Conservation (phyloP, 2,113 vertebrate genomes). For the Macheiramphus alcinus region DNA sequence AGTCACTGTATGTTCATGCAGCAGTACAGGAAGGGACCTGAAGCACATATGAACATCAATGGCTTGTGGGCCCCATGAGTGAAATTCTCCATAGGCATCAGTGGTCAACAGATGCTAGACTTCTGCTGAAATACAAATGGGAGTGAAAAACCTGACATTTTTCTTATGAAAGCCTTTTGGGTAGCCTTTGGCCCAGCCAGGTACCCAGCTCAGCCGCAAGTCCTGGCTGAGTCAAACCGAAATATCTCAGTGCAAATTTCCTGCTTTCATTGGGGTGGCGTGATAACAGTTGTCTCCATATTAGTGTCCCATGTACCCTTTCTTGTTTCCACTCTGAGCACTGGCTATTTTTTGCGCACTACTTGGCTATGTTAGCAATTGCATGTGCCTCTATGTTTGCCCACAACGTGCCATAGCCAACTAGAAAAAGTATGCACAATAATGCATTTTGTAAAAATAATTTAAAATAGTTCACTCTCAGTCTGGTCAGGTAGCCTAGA, state of each 20-base stretch:
- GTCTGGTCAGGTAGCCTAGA: not conserved
- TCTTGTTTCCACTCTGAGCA: not conserved
- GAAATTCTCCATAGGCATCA: not conserved
- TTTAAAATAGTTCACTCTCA: not conserved
- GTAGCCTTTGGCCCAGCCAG: not conserved
- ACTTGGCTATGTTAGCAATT: not conserved
- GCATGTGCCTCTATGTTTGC: not conserved
- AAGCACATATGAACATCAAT: not conserved
- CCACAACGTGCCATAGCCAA: not conserved
- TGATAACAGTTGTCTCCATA: not conserved
- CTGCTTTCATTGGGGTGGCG: not conserved
- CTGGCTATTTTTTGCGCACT: not conserved
- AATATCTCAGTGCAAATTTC: not conserved
- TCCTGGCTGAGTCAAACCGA: not conserved
- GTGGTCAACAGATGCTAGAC: not conserved
- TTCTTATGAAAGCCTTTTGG: not conserved
- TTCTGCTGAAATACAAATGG: not conserved
- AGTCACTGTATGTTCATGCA: not conserved
- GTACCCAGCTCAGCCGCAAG: not conserved
- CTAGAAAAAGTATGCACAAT: not conserved
- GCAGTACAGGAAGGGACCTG: not conserved
- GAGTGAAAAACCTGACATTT: not conserved
- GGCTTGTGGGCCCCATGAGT: not conserved
- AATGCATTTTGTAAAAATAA: not conserved
- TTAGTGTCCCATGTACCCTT: not conserved